Evolutionary conservation across 1,140 invertebrate genomes (phyloP), one percentile per base, ranked within the genome.

Genomic region (Pectinophora gossypiella): DNA sequence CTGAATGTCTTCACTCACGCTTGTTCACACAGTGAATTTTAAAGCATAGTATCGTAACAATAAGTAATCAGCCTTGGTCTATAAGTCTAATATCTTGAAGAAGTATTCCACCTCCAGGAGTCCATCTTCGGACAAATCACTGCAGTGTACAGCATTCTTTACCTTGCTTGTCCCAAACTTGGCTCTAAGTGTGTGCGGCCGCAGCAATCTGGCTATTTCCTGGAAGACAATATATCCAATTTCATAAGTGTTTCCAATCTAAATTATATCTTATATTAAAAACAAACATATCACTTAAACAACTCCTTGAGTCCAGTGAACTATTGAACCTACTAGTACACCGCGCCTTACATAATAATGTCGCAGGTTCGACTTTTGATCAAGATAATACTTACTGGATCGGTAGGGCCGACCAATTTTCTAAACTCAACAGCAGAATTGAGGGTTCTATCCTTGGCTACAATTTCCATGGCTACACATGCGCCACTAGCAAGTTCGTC

Each of bases 121-220:
- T 1, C 93, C 93, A 89, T 98, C 97, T 72, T 97, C 95, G 0
- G 92, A 90, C 47, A 99, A 88, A 90, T 99, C 97, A 22, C 97
- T 98, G 72, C 96, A 98, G 78, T 98, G 97, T 4, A 98, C 88
- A 6, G 95, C 96, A 88, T 98, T 99, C 72, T 94, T 90, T 16
- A 97, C 91, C 88, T 94, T 95, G 22, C 92, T 92, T 42, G 89
- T 91, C 0, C 97, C 97, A 88, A 94, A 97, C 58, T 92, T 91
- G 0, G 96, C 96, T 68, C 97, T 89, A 21, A 99, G 75, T 3
- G 95, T 95, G 49, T 94, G 87, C 0, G 97, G 96, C 51, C 96
- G 89, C 42, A 98, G 79, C 60, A 96, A 91, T 55, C 92, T 91
- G 0, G 95, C 96, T 46, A 98, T 94, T 76, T 97, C 94, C 95